Evolutionary conservation across 2,797 vertebrate genomes (phyloP).

Genomic region (Balearica regulorum): DNA sequence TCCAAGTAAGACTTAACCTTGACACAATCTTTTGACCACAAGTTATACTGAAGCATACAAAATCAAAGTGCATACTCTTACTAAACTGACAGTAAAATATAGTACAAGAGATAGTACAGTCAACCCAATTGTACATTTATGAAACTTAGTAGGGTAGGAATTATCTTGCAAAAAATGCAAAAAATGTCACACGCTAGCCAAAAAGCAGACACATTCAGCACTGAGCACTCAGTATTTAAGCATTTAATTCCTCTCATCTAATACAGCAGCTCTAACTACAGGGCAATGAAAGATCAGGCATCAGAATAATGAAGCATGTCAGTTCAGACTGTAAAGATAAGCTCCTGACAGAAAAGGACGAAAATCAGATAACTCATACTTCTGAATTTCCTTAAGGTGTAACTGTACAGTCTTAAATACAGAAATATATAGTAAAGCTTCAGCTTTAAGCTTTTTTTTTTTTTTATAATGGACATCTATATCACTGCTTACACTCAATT

Average conservation of each 20-base stretch:
- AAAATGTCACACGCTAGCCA: not conserved
- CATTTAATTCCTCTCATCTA: conserved; percentile 16
- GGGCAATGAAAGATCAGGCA: not conserved
- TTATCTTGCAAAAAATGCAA: not conserved
- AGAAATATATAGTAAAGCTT: not conserved
- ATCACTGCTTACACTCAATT: not conserved
- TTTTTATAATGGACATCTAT: not conserved
- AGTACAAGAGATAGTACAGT: not conserved
- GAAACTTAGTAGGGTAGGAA: not conserved
- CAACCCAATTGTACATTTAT: not conserved
- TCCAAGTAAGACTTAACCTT: not conserved
- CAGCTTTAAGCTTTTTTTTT: not conserved
- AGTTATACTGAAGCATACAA: not conserved
- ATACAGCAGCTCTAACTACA: not conserved
- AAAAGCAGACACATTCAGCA: not conserved
- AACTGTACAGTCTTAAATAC: not conserved
- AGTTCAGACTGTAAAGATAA: not conserved
- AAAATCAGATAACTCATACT: not conserved
- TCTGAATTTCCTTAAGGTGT: not conserved
- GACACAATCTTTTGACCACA: not conserved
- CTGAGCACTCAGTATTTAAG: not conserved
- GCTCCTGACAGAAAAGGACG: not conserved
- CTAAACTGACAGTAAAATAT: not conserved
- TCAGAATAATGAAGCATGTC: not conserved
- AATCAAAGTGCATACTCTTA: not conserved